These are phyloP conservation scores for Hippocampus barbouri DNA, from an alignment of 2,113 vertebrate genomes.

Conservation along the genomic window DNA sequence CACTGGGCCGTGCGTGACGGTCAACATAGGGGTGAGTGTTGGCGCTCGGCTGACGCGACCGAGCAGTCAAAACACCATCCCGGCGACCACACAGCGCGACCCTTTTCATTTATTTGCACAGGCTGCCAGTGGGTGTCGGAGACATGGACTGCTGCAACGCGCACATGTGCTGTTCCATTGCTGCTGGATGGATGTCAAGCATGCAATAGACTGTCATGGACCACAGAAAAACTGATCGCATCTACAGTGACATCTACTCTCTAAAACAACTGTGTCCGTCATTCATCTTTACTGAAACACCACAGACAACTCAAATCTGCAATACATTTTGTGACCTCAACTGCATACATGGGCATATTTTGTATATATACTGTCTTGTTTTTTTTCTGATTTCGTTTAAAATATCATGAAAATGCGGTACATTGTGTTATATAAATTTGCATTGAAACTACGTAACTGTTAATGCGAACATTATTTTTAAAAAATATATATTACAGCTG, in stretches of 20 bases:
- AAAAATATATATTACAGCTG: constrained; percentile 1
- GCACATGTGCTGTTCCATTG: constrained; percentile 28
- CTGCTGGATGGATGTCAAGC: constrained; percentile 9
- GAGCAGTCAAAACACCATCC: constrained; percentile 9
- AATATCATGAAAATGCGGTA: background rate
- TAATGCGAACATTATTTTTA: background rate
- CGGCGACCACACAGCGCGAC: constrained; percentile 15
- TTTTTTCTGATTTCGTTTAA: background rate
- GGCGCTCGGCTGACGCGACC: constrained; percentile 1
- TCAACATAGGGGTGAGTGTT: constrained; percentile 35
- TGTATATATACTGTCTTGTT: constrained; percentile 27
- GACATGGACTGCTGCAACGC: constrained; percentile 22
- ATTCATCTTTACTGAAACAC: background rate
- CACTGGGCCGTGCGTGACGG: constrained; percentile 66
- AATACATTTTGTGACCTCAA: constrained; percentile 16
- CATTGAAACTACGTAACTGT: constrained; percentile 10
- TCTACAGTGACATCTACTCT: constrained; percentile 6
- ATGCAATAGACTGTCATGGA: background rate
- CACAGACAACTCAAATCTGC: background rate
- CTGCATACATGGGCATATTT: constrained; percentile 41
- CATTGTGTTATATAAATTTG: constrained; percentile 10
- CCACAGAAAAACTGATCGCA: background rate
- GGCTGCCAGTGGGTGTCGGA: constrained; percentile 22
- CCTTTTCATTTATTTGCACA: constrained; percentile 39
- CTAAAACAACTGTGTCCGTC: constrained; percentile 8